A percentile compares a stretch with the other conserved stretches of the same genome.
Conservation (phyloP, 2,797 vertebrate genomes). For the Rhynchonycteris naso region DNA sequence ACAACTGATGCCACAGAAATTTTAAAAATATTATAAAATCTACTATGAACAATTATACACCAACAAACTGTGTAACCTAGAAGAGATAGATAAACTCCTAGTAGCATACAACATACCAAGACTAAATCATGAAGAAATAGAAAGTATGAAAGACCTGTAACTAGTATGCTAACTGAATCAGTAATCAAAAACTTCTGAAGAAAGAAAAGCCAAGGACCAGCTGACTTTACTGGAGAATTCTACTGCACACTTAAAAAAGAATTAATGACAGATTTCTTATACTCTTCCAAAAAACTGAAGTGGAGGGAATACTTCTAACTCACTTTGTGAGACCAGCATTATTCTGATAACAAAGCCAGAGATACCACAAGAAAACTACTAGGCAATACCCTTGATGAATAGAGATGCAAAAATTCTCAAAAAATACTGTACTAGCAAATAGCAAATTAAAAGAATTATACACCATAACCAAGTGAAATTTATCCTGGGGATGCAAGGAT, state of each 20-base stretch:
- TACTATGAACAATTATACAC: background rate
- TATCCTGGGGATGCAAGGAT: background rate
- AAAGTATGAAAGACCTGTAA: background rate
- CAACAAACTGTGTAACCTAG: background rate
- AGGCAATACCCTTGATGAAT: background rate
- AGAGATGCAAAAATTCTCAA: background rate
- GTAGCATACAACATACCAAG: background rate
- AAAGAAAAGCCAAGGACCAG: background rate
- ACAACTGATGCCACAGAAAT: background rate
- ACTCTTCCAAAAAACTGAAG: background rate
- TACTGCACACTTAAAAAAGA: background rate
- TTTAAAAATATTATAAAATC: background rate
- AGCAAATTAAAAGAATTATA: background rate
- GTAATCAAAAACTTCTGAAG: background rate
- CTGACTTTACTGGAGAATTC: background rate
- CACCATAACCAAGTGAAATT: background rate
- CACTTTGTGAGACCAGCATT: background rate
- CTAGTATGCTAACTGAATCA: background rate
- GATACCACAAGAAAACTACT: background rate
- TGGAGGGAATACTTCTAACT: background rate
- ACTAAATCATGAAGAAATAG: background rate
- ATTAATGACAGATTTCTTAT: background rate
- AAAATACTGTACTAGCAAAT: background rate
- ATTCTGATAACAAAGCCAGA: background rate
- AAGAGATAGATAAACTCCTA: background rate